Evolutionary conservation across 2,888 invertebrate genomes (phyloP).

Genomic region (Lasioglossum morio): DNA sequence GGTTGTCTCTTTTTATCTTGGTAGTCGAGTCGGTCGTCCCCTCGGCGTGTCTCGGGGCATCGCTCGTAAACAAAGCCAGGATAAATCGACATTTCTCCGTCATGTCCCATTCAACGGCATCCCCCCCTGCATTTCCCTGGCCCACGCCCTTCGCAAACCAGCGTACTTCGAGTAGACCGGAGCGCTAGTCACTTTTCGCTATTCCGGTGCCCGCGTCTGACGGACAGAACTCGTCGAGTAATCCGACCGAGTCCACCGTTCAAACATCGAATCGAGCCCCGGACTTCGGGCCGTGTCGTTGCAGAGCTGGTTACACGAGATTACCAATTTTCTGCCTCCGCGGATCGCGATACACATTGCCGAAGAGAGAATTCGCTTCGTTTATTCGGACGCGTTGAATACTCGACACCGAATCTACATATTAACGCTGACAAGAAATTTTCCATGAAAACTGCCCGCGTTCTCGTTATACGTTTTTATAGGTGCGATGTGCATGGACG

Average conservation of each 20-base stretch:
- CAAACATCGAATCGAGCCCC: slow-evolving; percentile 35
- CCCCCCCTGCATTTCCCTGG: neutral
- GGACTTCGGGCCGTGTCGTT: slow-evolving; percentile 29
- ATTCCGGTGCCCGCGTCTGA: slow-evolving; percentile 25
- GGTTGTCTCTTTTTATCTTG: slow-evolving; percentile 20
- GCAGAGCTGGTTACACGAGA: neutral
- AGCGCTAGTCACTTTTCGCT: slow-evolving; percentile 34
- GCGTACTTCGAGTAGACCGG: neutral
- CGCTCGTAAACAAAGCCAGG: slow-evolving; percentile 77
- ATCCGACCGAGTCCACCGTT: slow-evolving; percentile 50
- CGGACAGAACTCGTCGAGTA: slow-evolving; percentile 41
- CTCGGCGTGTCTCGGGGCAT: slow-evolving; percentile 58
- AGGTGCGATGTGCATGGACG: neutral
- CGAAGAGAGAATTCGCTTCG: neutral
- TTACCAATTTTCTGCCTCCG: slow-evolving; percentile 20
- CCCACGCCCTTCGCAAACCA: slow-evolving; percentile 20
- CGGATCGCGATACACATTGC: neutral
- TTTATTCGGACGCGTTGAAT: slow-evolving; percentile 9
- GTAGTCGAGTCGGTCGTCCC: slow-evolving; percentile 31
- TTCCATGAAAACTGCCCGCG: neutral
- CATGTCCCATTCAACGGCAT: slow-evolving; percentile 48
- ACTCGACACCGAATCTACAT: neutral
- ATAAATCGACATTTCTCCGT: slow-evolving; percentile 74
- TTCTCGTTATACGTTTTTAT: neutral
- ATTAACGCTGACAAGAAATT: neutral